phyloP scores from a whole-genome alignment of 2,797 vertebrate species.

The Alfaro cultratus region DNA sequence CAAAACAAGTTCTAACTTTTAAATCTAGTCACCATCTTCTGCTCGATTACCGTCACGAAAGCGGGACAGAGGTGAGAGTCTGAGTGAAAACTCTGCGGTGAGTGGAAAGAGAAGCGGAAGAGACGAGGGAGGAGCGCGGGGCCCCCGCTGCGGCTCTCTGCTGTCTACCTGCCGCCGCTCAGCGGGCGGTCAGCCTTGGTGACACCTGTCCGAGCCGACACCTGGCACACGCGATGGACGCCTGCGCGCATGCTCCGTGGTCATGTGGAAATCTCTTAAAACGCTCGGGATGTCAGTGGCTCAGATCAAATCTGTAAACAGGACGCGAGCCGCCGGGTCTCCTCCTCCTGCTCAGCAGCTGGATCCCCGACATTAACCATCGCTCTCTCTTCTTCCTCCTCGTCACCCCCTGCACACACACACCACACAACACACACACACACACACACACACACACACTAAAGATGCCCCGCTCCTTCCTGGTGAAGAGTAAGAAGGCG shows the following conservation, averaged over 20 bases:
- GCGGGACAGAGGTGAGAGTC: background rate
- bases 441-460: background rate
- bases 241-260: conserved; percentile 77
- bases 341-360: conserved; percentile 17
- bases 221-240: conserved; percentile 82
- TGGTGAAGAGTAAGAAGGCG: conserved; percentile 97
- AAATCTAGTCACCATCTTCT: background rate
- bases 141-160: conserved; percentile 14
- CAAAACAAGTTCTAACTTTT: background rate
- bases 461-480: conserved; percentile 94
- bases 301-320: conserved; percentile 57
- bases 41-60: conserved; percentile 10
- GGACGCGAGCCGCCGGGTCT: conserved; percentile 17
- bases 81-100: conserved; percentile 9
- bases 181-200: conserved; percentile 12
- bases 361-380: conserved; percentile 32
- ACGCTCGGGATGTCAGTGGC: conserved; percentile 37
- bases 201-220: conserved; percentile 88
- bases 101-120: background rate
- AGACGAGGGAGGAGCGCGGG: conserved; percentile 10
- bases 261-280: conserved; percentile 55
- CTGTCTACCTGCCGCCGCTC: conserved; percentile 12
- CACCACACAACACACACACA: too few relatives aligned
- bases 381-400: background rate
- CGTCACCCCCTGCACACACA: background rate